Evolutionary conservation across 2,888 invertebrate species (phyloP).

Genomic region (Leptopilina syphax): DNA sequence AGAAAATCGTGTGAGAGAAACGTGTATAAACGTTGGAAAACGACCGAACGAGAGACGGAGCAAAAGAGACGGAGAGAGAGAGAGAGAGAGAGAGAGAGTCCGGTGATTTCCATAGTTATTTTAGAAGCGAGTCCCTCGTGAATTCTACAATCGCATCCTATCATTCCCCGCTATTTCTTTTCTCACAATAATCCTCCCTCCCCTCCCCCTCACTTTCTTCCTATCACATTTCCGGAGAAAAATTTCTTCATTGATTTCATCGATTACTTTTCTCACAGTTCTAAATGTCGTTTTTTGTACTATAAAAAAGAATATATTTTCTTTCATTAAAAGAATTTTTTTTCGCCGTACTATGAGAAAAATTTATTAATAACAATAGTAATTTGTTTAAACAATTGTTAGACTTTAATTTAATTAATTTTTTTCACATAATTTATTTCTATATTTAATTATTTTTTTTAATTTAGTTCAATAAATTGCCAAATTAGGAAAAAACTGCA

Average conservation of each 20-base stretch:
- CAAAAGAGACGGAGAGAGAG: slow-evolving; percentile 24
- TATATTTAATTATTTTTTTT: too few relatives aligned
- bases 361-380: too few relatives aligned
- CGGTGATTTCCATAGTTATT: slow-evolving; percentile 72
- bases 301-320: too few relatives aligned
- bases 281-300: too few relatives aligned
- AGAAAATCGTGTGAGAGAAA: slow-evolving; percentile 32
- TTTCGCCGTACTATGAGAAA: too few relatives aligned
- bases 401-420: too few relatives aligned
- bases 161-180: slow-evolving; percentile 56
- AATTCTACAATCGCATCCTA: slow-evolving; percentile 60
- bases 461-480: too few relatives aligned
- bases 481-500: too few relatives aligned
- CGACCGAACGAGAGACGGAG: not conserved
- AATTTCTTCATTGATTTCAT: slow-evolving; percentile 4
- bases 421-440: too few relatives aligned
- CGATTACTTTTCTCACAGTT: not conserved
- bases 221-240: not conserved
- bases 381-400: too few relatives aligned
- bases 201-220: too few relatives aligned
- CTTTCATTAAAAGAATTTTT: too few relatives aligned
- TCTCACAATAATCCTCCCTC: not conserved
- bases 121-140: slow-evolving; percentile 63
- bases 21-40: slow-evolving; percentile 26
- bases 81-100: slow-evolving; percentile 4